Percentiles rank a stretch among this genome's conserved stretches.
These are phyloP conservation scores for Rhagophthalmus giganteus DNA, from an alignment of 2,888 invertebrate species.

Conservation along the genomic window DNA sequence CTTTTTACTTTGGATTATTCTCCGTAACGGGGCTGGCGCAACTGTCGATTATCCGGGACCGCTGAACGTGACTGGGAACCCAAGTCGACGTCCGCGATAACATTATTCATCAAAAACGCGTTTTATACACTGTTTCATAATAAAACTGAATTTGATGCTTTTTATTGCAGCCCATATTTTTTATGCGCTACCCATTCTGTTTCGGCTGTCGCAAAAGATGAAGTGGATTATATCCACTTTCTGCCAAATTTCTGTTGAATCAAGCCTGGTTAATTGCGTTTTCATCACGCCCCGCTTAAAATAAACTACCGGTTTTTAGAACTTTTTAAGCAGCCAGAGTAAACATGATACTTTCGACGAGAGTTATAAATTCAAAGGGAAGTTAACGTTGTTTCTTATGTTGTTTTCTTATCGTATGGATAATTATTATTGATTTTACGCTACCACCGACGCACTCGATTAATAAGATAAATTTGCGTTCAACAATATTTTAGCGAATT, in stretches of 20 bases:
- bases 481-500: too few relatives aligned
- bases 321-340: background rate
- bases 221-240: slow-evolving; percentile 24
- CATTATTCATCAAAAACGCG: slow-evolving; percentile 56
- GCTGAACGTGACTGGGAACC: slow-evolving; percentile 53
- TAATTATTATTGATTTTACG: slow-evolving; percentile 4
- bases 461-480: too few relatives aligned
- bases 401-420: too few relatives aligned
- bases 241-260: slow-evolving; percentile 8
- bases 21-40: slow-evolving; percentile 47
- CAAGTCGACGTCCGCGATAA: slow-evolving; percentile 48
- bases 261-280: slow-evolving; percentile 13
- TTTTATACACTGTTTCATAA: slow-evolving; percentile 55
- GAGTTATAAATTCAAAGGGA: slow-evolving; percentile 1
- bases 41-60: slow-evolving; percentile 54
- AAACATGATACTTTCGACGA: background rate
- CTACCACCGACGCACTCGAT: too few relatives aligned
- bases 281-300: slow-evolving; percentile 4
- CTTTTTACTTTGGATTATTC: slow-evolving; percentile 18
- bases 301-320: background rate
- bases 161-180: slow-evolving; percentile 41
- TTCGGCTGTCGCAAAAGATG: slow-evolving; percentile 26
- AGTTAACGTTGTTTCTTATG: too few relatives aligned
- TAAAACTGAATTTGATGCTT: slow-evolving; percentile 54
- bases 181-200: slow-evolving; percentile 29